phyloP scores from a whole-genome alignment of 2,888 invertebrate genomes.

The Marronus borbonicus region DNA sequence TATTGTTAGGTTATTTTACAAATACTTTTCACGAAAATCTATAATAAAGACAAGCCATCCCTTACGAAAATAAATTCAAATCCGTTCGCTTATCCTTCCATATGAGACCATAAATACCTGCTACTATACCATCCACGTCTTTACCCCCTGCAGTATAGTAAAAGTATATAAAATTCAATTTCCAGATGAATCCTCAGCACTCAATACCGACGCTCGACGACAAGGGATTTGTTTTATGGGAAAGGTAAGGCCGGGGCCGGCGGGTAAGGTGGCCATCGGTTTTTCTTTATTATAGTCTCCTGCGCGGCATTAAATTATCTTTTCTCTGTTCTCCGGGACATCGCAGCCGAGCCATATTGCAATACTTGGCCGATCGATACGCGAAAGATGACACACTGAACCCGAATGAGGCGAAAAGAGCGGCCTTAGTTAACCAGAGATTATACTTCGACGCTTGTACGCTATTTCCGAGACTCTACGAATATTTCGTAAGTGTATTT shows the following conservation, averaged over 20 bases:
- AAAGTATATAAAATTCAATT: constrained; percentile 54
- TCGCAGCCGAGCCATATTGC: constrained; percentile 78
- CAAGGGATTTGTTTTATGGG: constrained; percentile 80
- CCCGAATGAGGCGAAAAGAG: constrained; percentile 76
- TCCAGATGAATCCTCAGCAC: constrained; percentile 81
- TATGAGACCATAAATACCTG: neutral
- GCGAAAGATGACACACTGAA: constrained; percentile 77
- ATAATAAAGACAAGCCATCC: no score
- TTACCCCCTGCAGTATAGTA: constrained; percentile 3
- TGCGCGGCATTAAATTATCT: constrained; percentile 34
- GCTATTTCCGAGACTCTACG: constrained; percentile 67
- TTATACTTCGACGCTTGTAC: constrained; percentile 77
- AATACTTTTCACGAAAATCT: no score
- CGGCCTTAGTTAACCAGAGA: constrained; percentile 77
- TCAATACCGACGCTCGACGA: constrained; percentile 83
- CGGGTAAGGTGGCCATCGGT: neutral
- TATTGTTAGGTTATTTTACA: no score
- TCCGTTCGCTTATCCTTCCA: neutral
- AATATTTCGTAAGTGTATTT: constrained; percentile 33
- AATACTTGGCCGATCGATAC: constrained; percentile 79
- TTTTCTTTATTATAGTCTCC: constrained; percentile 5
- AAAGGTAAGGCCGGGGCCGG: constrained; percentile 62
- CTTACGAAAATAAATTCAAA: no score
- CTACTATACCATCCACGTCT: neutral
- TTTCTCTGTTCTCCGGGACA: neutral